Conservation (phyloP, 2,888 invertebrate species). For the Coelinius sp. region DNA sequence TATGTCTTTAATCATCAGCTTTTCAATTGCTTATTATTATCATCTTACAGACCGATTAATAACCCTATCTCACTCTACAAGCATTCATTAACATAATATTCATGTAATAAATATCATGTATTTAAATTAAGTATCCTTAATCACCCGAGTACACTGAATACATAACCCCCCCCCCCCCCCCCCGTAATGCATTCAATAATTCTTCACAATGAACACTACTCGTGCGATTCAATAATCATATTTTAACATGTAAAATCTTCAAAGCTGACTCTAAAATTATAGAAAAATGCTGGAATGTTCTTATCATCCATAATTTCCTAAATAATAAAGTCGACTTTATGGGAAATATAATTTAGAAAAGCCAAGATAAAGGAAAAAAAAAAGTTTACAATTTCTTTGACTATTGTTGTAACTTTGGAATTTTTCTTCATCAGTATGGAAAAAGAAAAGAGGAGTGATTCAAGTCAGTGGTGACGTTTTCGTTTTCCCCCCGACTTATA, state of each 20-base stretch:
- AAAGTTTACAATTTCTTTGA: too few relatives aligned
- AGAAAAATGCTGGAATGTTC: neutral
- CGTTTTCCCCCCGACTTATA: conserved; percentile 66
- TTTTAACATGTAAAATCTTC: neutral
- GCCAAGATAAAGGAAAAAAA: neutral
- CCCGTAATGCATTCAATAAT: neutral
- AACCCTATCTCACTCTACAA: neutral
- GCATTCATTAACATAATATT: neutral
- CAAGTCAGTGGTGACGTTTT: conserved; percentile 67
- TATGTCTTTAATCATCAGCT: neutral
- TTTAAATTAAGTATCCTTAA: conserved; percentile 18
- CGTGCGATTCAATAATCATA: neutral
- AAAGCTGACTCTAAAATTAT: neutral
- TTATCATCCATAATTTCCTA: neutral
- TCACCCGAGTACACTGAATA: neutral
- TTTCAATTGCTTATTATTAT: neutral
- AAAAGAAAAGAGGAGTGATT: conserved; percentile 51
- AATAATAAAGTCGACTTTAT: neutral
- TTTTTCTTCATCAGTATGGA: neutral
- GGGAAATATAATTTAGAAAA: neutral
- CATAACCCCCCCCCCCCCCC: neutral
- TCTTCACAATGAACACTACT: conserved; percentile 6
- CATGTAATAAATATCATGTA: neutral
- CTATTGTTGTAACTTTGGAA: conserved; percentile 12
- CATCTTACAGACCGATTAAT: neutral